phyloP scores from a whole-genome alignment of 2,797 vertebrate species.

The Nannoperca obscura region DNA sequence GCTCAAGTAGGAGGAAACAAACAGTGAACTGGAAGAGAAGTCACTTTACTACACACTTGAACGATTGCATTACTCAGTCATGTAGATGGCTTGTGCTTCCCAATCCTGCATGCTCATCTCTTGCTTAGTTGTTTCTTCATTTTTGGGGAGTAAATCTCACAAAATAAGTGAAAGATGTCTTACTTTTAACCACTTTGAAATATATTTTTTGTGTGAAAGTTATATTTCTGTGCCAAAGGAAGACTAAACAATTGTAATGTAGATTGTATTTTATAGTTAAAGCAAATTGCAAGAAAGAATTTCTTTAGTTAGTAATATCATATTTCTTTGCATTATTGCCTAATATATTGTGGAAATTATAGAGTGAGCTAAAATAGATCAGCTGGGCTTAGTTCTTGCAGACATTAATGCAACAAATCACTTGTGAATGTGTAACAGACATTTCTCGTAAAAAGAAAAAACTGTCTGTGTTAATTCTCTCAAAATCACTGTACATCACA shows the following conservation, averaged over 20 bases:
- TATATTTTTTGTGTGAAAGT: background rate
- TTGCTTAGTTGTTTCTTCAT: background rate
- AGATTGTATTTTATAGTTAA: background rate
- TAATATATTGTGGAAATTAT: background rate
- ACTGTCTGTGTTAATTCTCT: constrained; percentile 19
- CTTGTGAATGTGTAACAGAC: constrained; percentile 5
- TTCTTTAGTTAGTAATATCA: background rate
- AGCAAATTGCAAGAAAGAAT: background rate
- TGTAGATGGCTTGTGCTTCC: background rate
- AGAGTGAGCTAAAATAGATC: background rate
- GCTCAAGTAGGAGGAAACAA: constrained; percentile 4
- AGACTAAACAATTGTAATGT: constrained; percentile 1
- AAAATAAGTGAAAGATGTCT: background rate
- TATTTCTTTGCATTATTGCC: background rate
- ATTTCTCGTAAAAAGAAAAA: constrained; percentile 7
- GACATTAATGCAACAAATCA: constrained; percentile 30
- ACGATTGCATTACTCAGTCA: background rate
- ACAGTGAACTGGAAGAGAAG: background rate
- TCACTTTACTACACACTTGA: background rate
- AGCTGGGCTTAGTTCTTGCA: background rate
- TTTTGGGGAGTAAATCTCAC: background rate
- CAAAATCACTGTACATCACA: constrained; percentile 8
- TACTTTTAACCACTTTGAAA: constrained; percentile 4
- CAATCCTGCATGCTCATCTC: background rate
- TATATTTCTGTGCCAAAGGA: background rate